Evolutionary conservation across 2,797 vertebrate species (phyloP).

Genomic region (Lycodopsis pacificus): DNA sequence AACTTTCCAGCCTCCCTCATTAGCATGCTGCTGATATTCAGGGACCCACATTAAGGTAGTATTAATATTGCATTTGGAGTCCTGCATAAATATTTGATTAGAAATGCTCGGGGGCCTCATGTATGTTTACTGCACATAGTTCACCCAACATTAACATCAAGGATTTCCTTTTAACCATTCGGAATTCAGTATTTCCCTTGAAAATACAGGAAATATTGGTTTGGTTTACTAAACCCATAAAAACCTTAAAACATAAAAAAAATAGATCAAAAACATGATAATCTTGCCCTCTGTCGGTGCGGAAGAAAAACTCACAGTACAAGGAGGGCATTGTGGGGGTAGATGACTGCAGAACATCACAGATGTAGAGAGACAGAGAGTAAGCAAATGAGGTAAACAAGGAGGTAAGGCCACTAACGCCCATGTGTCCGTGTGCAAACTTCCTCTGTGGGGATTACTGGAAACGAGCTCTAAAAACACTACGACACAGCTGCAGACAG

Average conservation of each 20-base stretch:
- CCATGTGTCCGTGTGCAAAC: conserved; percentile 30
- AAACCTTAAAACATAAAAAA: conserved; percentile 30
- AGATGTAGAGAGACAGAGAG: conserved; percentile 3
- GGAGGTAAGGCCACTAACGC: conserved; percentile 21
- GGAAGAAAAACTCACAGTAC: conserved; percentile 22
- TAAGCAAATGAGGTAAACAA: conserved; percentile 47
- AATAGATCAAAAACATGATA: conserved; percentile 43
- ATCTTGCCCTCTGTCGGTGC: conserved; percentile 14
- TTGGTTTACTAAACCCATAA: conserved; percentile 59
- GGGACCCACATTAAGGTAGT: conserved; percentile 78
- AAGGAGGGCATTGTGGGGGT: conserved; percentile 29
- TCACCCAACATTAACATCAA: conserved; percentile 80
- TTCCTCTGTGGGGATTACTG: conserved; percentile 27
- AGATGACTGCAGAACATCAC: conserved; percentile 40
- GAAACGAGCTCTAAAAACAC: conserved; percentile 44
- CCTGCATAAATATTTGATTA: conserved; percentile 83
- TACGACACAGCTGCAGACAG: conserved; percentile 17
- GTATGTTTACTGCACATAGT: conserved; percentile 80
- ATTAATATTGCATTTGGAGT: conserved; percentile 83
- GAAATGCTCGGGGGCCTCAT: conserved; percentile 73
- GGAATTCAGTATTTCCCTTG: conserved; percentile 72
- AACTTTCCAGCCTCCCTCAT: conserved; percentile 63
- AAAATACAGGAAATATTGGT: conserved; percentile 66
- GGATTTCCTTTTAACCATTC: conserved; percentile 73
- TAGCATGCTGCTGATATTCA: conserved; percentile 74